Percentiles rank a stretch among this genome's conserved stretches.
These are phyloP conservation scores for Lagorchestes hirsutus DNA, from an alignment of 2,797 vertebrate species.

Conservation along the genomic window DNA sequence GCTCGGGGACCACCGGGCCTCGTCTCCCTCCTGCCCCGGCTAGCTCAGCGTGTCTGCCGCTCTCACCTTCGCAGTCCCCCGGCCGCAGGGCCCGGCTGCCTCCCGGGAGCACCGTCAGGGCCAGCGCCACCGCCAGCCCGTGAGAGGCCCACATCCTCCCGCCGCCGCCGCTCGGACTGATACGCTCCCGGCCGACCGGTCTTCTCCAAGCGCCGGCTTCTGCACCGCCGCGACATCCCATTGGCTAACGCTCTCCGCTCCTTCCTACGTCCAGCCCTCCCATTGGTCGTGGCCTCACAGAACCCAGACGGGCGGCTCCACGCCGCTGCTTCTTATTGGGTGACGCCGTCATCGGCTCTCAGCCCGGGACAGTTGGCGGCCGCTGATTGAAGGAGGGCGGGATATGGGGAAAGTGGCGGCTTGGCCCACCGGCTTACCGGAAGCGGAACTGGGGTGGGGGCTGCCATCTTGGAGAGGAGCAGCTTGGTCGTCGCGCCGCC, in stretches of 20 bases:
- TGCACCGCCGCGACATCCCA: constrained; percentile 43
- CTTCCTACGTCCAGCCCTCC: constrained; percentile 19
- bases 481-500: rapidly evolving
- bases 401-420: not conserved
- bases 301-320: constrained; percentile 71
- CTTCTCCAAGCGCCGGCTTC: constrained; percentile 45
- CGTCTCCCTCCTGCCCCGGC: not conserved
- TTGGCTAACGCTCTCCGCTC: constrained; percentile 54
- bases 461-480: constrained; percentile 57
- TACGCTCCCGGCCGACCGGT: constrained; percentile 66
- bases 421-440: not conserved
- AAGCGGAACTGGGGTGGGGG: not conserved
- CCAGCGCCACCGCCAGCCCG: constrained; percentile 90
- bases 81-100: constrained; percentile 86
- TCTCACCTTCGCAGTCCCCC: constrained; percentile 94
- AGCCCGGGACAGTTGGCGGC: constrained; percentile 86
- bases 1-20: not conserved
- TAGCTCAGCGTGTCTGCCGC: not conserved
- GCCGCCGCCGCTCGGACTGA: constrained; percentile 59
- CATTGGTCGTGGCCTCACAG: constrained; percentile 61
- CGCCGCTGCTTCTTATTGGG: constrained; percentile 82
- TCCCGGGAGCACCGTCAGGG: constrained; percentile 87
- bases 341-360: not conserved
- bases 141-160: constrained; percentile 83
- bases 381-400: constrained; percentile 78